Percentiles rank a stretch among this genome's conserved stretches.
Evolutionary conservation across 2,113 vertebrate species (phyloP).

Genomic region (Hippocampus barbouri): DNA sequence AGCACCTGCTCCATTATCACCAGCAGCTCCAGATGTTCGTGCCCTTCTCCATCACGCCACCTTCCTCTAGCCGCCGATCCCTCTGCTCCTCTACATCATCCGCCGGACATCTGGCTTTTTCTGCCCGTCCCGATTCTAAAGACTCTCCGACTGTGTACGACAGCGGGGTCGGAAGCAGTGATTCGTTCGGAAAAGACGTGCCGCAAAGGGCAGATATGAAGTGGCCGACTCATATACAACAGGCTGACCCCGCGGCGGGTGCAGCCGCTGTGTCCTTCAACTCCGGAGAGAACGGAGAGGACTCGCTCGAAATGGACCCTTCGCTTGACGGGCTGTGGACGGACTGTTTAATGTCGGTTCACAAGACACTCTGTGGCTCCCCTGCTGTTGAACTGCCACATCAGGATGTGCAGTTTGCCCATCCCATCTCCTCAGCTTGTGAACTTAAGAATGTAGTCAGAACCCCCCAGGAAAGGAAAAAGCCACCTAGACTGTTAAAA

Average conservation of each 20-base stretch:
- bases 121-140: conserved; percentile 61
- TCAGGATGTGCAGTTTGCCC: conserved; percentile 46
- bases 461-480: conserved; percentile 28
- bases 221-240: conserved; percentile 19
- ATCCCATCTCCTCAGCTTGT: conserved; percentile 67
- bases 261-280: conserved; percentile 17
- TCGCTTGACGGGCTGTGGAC: conserved; percentile 51
- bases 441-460: conserved; percentile 25
- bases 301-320: conserved; percentile 10
- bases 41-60: conserved; percentile 52
- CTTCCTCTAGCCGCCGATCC: conserved; percentile 25
- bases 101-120: neutral
- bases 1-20: conserved; percentile 81
- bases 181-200: neutral
- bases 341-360: conserved; percentile 26
- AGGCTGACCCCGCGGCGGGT: conserved; percentile 23
- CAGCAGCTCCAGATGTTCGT: conserved; percentile 80
- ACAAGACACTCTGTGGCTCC: conserved; percentile 4
- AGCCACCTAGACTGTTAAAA: neutral
- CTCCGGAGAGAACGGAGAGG: conserved; percentile 19
- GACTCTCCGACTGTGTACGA: conserved; percentile 60
- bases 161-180: conserved; percentile 5
- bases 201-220: conserved; percentile 21
- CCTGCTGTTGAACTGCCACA: conserved; percentile 8
- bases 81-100: conserved; percentile 9